Percentiles rank a stretch among this genome's conserved stretches.
phyloP scores from a whole-genome alignment of 1,140 invertebrate species.

The Pristionchus pacificus region DNA sequence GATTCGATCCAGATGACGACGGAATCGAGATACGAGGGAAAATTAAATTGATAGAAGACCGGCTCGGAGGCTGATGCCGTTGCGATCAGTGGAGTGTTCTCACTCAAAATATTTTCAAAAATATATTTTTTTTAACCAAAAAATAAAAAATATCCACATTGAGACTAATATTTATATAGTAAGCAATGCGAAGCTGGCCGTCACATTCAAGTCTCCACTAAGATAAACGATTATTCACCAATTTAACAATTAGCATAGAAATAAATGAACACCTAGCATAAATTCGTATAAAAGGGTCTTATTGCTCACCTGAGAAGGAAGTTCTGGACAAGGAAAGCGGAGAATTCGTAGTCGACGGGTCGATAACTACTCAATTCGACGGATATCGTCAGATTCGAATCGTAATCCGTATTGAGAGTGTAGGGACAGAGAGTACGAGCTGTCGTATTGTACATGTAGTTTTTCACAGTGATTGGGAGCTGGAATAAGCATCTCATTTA shows the following conservation, averaged over 20 bases:
- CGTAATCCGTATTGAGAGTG: background rate
- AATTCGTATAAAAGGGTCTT: too few species aligned
- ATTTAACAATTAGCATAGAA: too few species aligned
- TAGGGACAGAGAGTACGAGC: slow-evolving; percentile 51
- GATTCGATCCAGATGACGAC: slow-evolving; percentile 69
- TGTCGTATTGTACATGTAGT: slow-evolving; percentile 48
- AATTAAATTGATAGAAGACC: slow-evolving; percentile 63
- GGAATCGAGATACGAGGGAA: slow-evolving; percentile 62
- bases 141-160: background rate
- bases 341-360: slow-evolving; percentile 20
- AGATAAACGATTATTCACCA: too few species aligned
- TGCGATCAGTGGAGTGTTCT: slow-evolving; percentile 52
- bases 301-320: slow-evolving; percentile 9
- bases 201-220: too few species aligned
- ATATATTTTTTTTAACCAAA: too few species aligned
- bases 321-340: slow-evolving; percentile 7
- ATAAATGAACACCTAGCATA: too few species aligned
- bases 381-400: background rate
- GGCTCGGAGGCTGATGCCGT: slow-evolving; percentile 62
- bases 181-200: background rate
- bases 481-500: slow-evolving; percentile 2
- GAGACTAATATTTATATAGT: slow-evolving; percentile 8
- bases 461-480: slow-evolving; percentile 25
- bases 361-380: slow-evolving; percentile 22
- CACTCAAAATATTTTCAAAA: slow-evolving; percentile 43